Percentiles rank a stretch among this genome's conserved stretches.
Evolutionary conservation across 2,888 invertebrate species (phyloP).

Genomic region (Acrobasis consociella): DNA sequence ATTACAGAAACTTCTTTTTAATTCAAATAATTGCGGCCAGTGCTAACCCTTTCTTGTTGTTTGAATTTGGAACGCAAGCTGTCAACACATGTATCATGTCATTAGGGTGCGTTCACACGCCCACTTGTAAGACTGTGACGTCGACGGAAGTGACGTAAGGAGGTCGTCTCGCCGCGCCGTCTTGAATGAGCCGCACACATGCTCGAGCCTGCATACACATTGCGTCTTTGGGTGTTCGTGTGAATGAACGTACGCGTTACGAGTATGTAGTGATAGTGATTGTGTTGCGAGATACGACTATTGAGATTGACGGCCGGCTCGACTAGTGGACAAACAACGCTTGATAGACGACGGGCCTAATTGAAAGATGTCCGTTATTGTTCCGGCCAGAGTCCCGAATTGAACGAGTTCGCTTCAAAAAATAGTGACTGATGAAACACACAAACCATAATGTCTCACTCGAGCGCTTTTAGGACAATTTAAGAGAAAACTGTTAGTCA

Average conservation of each 20-base stretch:
- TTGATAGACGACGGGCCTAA: constrained; percentile 59
- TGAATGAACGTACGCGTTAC: constrained; percentile 71
- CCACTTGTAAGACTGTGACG: constrained; percentile 74
- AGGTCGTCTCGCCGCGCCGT: constrained; percentile 55
- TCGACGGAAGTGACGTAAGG: constrained; percentile 74
- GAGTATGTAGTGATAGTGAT: constrained; percentile 38
- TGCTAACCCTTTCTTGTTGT: constrained; percentile 57
- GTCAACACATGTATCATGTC: constrained; percentile 61
- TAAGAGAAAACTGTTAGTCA: constrained; percentile 72
- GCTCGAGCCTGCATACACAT: constrained; percentile 33
- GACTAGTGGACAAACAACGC: constrained; percentile 57
- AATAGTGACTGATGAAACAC: constrained; percentile 57
- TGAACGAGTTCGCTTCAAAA: constrained; percentile 48
- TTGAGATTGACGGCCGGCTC: constrained; percentile 64
- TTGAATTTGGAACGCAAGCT: constrained; percentile 43
- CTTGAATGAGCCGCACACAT: constrained; percentile 73
- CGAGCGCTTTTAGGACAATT: constrained; percentile 66
- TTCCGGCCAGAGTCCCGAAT: constrained; percentile 51
- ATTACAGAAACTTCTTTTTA: constrained; percentile 45
- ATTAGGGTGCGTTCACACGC: constrained; percentile 68
- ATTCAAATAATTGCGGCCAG: constrained; percentile 37
- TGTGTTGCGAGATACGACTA: constrained; percentile 54
- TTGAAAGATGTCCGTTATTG: constrained; percentile 64
- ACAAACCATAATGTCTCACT: constrained; percentile 63
- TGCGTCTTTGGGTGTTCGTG: constrained; percentile 40